Percentiles rank a stretch among this genome's conserved stretches.
Evolutionary conservation across 2,888 invertebrate species (phyloP).

Genomic region (Agrochola litura): DNA sequence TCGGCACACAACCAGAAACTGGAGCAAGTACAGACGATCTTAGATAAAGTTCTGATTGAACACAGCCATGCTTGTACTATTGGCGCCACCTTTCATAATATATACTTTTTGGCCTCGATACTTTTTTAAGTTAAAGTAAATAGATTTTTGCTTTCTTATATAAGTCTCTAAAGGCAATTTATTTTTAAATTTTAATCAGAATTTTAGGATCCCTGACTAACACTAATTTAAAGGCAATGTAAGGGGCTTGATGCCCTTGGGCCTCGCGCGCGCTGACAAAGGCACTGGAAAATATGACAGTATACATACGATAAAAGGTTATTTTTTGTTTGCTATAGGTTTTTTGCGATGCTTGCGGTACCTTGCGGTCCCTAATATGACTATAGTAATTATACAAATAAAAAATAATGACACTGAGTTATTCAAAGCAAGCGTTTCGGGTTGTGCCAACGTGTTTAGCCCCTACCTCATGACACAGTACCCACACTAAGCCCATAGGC

Average conservation of each 20-base stretch:
- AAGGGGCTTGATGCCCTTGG: constrained; percentile 4
- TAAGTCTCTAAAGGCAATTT: not conserved
- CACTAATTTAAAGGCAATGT: constrained; percentile 27
- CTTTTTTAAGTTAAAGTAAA: not conserved
- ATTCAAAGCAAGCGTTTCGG: not conserved
- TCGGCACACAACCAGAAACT: constrained; percentile 18
- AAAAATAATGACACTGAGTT: not conserved
- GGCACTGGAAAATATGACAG: constrained; percentile 4
- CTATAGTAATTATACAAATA: not conserved
- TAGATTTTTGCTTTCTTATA: not conserved
- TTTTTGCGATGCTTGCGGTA: not conserved
- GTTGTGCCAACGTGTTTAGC: not conserved
- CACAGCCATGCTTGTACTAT: constrained; percentile 15
- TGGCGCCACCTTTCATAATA: not conserved
- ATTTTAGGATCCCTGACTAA: constrained; percentile 20
- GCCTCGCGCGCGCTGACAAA: not conserved
- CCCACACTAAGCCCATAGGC: constrained; percentile 2
- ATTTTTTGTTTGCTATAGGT: constrained; percentile 1
- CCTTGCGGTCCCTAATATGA: not conserved
- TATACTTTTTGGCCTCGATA: constrained; percentile 7
- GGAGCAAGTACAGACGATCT: constrained; percentile 24
- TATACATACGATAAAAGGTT: constrained; percentile 6
- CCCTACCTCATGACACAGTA: not conserved
- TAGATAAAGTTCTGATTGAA: constrained; percentile 42
- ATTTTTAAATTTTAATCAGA: constrained; percentile 25